Base-by-base conservation (phyloP, 2,888 invertebrate species). In the Toxonevra muliebris region DNA sequence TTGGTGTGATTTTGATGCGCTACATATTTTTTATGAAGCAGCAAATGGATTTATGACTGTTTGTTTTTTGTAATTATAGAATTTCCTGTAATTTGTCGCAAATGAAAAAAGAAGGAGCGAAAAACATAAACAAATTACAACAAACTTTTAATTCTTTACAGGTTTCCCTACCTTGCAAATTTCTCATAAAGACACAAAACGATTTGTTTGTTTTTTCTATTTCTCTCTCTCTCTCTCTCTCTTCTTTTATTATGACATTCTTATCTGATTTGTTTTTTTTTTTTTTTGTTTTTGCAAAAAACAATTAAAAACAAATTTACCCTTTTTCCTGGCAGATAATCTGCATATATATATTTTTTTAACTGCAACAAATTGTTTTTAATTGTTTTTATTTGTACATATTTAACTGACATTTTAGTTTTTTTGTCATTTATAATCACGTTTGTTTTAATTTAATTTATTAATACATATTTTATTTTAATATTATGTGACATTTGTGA, bases 261-360 rank as follows among this genome's bases (percentile, higher is more conserved):
- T n/a, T 8, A n/a, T n/a, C 48, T 48, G 53, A 15, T 7, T 17
- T 53, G 13, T 52, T n/a, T 43, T 43, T 12, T 43, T 59, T 52
- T 57, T 52, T 53, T 43, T 65, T 59, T 50, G 65, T 12, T 65
- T 68, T 50, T 52, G 20, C 64, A 64, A 60, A 40, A 68, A 64
- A 64, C 41, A 68, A 68, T 68, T 68, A 64, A 68, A 68, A 60
- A 54, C 48, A 20, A 60, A 68, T 68, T 64, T 68, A 55, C 61
- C 20, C 15, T 40, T 64, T 68, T 55, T 42, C 48, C 54, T 19
- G 41, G 4, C 42, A 41, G 41, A 50, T 48, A 41, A 41, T 61
- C 40, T 55, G 20, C 10, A 20, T 30, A 4, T 30, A 60, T 62
- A 19, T 20, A 9, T 48, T 8, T n/a, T 17, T 61, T 45, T 45